A percentile compares a stretch with the other conserved stretches of the same genome.
Conservation (phyloP, 1,140 invertebrate genomes). For the Whitmania pigra region DNA sequence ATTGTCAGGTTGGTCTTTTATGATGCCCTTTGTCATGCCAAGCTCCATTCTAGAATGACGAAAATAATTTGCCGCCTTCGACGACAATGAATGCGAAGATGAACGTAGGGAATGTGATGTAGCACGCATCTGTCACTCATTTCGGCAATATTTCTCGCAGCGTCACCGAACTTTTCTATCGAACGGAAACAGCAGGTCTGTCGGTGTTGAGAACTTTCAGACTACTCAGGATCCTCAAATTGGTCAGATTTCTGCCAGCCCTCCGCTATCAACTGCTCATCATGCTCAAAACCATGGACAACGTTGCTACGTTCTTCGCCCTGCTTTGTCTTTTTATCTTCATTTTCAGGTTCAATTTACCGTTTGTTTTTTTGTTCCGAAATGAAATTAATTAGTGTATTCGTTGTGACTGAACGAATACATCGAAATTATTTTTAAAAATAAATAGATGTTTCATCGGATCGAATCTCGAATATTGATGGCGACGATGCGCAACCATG, state of each 20-base stretch:
- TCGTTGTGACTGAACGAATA: background rate
- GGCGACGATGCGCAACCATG: too few species aligned
- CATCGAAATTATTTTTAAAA: background rate
- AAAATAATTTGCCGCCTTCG: too few species aligned
- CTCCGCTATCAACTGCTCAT: conserved; percentile 55
- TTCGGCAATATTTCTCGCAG: conserved; percentile 44
- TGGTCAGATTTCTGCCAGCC: conserved; percentile 94
- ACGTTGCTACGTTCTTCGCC: conserved; percentile 59
- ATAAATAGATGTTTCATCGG: too few species aligned
- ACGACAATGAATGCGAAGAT: too few species aligned
- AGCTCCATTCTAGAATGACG: too few species aligned
- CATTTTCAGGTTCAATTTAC: conserved; percentile 77
- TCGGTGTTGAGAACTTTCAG: conserved; percentile 89
- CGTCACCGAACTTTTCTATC: conserved; percentile 66
- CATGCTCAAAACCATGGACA: conserved; percentile 32
- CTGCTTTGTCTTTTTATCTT: conserved; percentile 94
- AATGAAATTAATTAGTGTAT: conserved; percentile 15
- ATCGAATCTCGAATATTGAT: too few species aligned
- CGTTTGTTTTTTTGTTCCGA: background rate
- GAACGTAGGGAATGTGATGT: too few species aligned
- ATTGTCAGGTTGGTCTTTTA: conserved; percentile 66
- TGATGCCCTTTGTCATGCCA: too few species aligned
- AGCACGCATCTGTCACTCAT: too few species aligned
- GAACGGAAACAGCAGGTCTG: conserved; percentile 62
- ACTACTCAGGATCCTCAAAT: conserved; percentile 78